A percentile compares a stretch with the other conserved stretches of the same genome.
These are phyloP conservation scores for Ageneiosus marmoratus DNA, from an alignment of 2,113 vertebrate genomes.

Conservation along the genomic window DNA sequence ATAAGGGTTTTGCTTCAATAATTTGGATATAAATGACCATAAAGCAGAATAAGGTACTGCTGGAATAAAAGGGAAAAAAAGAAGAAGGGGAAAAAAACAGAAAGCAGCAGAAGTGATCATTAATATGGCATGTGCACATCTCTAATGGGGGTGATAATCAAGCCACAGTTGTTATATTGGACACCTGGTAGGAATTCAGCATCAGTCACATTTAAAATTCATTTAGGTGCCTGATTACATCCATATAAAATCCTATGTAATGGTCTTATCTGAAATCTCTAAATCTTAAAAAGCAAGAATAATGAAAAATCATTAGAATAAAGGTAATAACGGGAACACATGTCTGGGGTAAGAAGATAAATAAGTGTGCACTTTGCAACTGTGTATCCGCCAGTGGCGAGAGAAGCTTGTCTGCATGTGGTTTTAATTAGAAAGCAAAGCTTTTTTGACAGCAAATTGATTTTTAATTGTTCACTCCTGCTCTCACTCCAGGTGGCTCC, in stretches of 20 bases:
- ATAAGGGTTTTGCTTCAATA: neutral
- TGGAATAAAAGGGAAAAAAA: neutral
- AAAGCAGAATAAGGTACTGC: conserved; percentile 32
- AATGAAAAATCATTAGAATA: conserved; percentile 43
- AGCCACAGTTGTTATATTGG: conserved; percentile 39
- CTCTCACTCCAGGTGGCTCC: conserved; percentile 72
- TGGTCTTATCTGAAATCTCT: conserved; percentile 55
- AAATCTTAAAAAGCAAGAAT: conserved; percentile 51
- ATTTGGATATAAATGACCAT: conserved; percentile 16
- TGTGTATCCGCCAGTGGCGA: conserved; percentile 53
- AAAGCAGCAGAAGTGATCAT: conserved; percentile 38
- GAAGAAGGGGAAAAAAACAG: neutral
- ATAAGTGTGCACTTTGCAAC: conserved; percentile 57
- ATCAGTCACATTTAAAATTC: conserved; percentile 57
- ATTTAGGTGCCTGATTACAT: conserved; percentile 55
- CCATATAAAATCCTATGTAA: conserved; percentile 54
- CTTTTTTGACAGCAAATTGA: conserved; percentile 73
- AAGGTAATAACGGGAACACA: conserved; percentile 47
- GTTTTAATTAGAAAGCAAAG: conserved; percentile 71
- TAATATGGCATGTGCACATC: conserved; percentile 41
- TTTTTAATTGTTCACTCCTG: conserved; percentile 74
- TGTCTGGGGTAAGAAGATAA: conserved; percentile 45
- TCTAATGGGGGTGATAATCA: conserved; percentile 53
- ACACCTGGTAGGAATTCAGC: conserved; percentile 64
- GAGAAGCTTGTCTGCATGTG: conserved; percentile 59